phyloP scores from a whole-genome alignment of 2,113 vertebrate genomes.

The Bufo bufo region DNA sequence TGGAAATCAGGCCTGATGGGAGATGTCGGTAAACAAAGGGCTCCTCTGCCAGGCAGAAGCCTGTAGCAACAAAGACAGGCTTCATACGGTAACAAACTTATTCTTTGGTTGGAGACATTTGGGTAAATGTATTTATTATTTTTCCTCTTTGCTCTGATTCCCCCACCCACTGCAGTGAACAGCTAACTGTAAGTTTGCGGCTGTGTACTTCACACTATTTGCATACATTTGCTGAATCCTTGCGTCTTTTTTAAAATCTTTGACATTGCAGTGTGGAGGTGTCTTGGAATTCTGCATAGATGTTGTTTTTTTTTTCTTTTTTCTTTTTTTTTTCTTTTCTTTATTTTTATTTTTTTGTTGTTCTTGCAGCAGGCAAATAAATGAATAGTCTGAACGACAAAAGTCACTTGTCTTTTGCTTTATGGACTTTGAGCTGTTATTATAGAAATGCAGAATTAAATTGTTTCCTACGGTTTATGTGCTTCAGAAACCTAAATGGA shows the following conservation, averaged over 20 bases:
- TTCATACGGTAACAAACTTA: conserved; percentile 15
- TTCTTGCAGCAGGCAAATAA: conserved; percentile 49
- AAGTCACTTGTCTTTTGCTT: neutral
- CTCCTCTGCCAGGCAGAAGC: neutral
- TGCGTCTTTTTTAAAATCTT: neutral
- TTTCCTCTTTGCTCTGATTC: conserved; percentile 16
- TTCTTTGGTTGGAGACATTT: conserved; percentile 28
- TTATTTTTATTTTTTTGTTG: conserved; percentile 28
- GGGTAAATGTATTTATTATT: conserved; percentile 55
- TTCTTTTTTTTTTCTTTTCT: conserved; percentile 5
- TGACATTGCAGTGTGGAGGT: conserved; percentile 37
- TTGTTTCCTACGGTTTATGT: neutral
- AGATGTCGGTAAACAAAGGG: neutral
- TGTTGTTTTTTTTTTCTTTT: neutral
- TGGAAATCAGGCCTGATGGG: conserved; percentile 23
- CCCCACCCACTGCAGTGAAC: conserved; percentile 1
- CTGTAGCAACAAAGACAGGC: neutral
- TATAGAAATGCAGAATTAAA: neutral
- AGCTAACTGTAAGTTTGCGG: conserved; percentile 12
- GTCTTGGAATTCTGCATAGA: neutral
- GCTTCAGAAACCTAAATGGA: no score
- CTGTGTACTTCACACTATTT: neutral
- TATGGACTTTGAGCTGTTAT: neutral
- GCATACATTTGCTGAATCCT: neutral
- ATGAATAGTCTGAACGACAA: conserved; percentile 49